Evolutionary conservation across 1,140 invertebrate genomes (phyloP), one percentile per base, ranked within the genome.

Genomic region (Drosophila ficusphila): DNA sequence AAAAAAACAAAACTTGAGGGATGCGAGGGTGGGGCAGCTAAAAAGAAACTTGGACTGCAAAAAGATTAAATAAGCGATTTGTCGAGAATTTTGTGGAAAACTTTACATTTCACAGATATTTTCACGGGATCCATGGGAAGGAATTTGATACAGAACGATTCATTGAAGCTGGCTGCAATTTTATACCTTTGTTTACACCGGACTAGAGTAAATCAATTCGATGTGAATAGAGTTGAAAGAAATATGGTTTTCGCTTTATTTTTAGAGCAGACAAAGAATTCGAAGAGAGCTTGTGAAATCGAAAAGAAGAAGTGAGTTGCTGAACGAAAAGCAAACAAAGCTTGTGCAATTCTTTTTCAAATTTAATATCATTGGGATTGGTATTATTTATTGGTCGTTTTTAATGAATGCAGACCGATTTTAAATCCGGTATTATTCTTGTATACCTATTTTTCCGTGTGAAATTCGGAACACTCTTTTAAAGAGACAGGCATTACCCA

Each of bases 161-260:
- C 7, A 29, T 41, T 46, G 33, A 51, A 52, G 23, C 19, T 44
- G 51, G 23, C 60, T 53, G 49, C 68, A 61, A 39, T 60, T 58
- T 34, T 54, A 54, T 60, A 25, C 1, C 21, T 61, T 64, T 64
- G 60, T 64, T 64, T 64, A 64, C 60, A 2, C n/a, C 29, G 16
- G 25, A 38, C 18, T 14, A 23, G 16, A 48, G 47, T 27, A 69
- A 72, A 61, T 71, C 69, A 71, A 49, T 31, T 71, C 31, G 14
- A 44, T 38, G 31, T 49, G 39, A 56, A 64, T 44, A 41, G 52
- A 76, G 72, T 73, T 85, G 76, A 79, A 60, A 75, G 76, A 85
- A 68, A 85, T 79, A 85, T 85, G 44, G 16, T 53, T n/a, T 19
- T 42, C 34, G 51, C 38, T 49, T 60, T 53, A 51, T 70, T 44